Base-by-base conservation (phyloP, 2,888 invertebrate genomes). In the Griposia aprilina region DNA sequence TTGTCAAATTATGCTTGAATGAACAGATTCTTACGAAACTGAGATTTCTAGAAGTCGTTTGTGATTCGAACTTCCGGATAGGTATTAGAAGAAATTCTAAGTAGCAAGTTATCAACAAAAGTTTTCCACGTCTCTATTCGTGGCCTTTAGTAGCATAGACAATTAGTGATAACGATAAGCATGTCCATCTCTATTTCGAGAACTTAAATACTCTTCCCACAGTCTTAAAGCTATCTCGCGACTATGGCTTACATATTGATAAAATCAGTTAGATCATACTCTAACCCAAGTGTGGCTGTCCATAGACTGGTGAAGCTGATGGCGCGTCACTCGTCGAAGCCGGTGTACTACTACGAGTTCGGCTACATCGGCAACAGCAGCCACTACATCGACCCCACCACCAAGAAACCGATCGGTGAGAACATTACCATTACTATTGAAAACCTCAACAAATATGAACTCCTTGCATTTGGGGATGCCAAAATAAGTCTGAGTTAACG, bases 331-430 rank as follows among this genome's bases (percentile, higher is more conserved):
- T 94, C 93, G 0, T 66, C 90, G 0, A 84, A 90, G 68, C 90
- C 93, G 15, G 92, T 93, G 62, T 95, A 91, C 89, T 93, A 93
- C 90, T 93, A 93, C 86, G 91, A 94, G 91, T 94, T 94, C 85
- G 91, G 88, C 6, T 93, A 94, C 90, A 71, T 93, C 82, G 95
- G 95, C 8, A 90, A 91, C 79, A 90, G 86, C 89, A 95, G 95
- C 87, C 93, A 94, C 87, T 94, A 94, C 87, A 88, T 90, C 48
- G 93, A 94, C 52, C 93, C 94, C 0, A 73, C 30, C 70, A 93
- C 94, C 11, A 88, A 89, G 36, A 93, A 90, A 85, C 94, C 94
- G 15, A 82, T 82, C 52, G 93, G 94, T 94, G 26, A 73, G 71
- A 13, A 45, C 57, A 48, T 17, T 17, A 11, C 15, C 41, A 45